phyloP scores from a whole-genome alignment of 2,113 vertebrate species.

The Redunca redunca region DNA sequence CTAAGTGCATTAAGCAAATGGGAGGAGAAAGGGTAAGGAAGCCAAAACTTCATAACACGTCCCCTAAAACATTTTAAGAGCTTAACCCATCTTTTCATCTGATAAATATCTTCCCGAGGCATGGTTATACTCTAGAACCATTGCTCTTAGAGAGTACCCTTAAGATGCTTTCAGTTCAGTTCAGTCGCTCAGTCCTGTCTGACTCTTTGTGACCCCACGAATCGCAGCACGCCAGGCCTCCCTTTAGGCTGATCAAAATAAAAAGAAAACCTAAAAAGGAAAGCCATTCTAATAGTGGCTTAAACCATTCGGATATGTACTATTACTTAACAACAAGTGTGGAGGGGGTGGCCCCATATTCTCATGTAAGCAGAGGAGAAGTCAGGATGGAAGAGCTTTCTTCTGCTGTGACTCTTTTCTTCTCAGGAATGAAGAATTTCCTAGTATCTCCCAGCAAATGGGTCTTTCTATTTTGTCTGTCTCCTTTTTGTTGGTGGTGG shows the following conservation, averaged over 20 bases:
- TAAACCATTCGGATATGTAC: not conserved
- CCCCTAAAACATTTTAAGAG: not conserved
- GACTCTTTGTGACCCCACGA: too few relatives aligned
- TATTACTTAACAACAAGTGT: not conserved
- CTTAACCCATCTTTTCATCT: not conserved
- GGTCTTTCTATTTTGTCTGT: not conserved
- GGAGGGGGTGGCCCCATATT: not conserved
- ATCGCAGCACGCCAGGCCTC: too few relatives aligned
- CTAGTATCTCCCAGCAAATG: not conserved
- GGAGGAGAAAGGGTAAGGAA: not conserved
- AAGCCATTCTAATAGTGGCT: not conserved
- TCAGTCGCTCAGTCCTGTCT: too few relatives aligned
- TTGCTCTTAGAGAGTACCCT: not conserved
- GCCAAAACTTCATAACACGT: not conserved
- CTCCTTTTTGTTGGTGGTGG: not conserved
- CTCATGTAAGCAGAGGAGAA: not conserved
- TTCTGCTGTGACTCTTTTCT: not conserved
- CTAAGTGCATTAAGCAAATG: not conserved
- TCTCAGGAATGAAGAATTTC: not conserved
- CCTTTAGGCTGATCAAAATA: not conserved
- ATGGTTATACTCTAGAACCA: not conserved
- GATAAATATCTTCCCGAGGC: not conserved
- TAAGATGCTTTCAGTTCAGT: not conserved
- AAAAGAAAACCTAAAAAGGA: not conserved
- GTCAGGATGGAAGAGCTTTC: not conserved